Evolutionary conservation across 2,113 vertebrate species (phyloP).

Genomic region (Chelonoidis abingdonii): DNA sequence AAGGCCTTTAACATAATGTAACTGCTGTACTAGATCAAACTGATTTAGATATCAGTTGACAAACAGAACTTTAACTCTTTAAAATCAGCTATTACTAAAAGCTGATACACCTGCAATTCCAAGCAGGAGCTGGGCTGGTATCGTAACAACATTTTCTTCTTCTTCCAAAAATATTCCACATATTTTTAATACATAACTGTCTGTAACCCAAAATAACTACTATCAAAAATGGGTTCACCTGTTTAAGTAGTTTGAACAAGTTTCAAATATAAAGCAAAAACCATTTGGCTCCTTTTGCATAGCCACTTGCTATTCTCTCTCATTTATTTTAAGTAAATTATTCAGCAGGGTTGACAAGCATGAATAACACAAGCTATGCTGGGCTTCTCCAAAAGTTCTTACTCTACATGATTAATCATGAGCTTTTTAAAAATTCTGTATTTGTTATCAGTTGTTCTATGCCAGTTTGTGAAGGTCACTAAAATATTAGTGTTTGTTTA

Average conservation of each 20-base stretch:
- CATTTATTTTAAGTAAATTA: conserved; percentile 58
- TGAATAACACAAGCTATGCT: conserved; percentile 55
- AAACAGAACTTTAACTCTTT: neutral
- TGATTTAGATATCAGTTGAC: conserved; percentile 43
- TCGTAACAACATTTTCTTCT: neutral
- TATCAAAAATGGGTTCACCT: neutral
- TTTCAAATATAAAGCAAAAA: neutral
- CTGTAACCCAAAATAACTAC: neutral
- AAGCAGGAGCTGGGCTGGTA: conserved; percentile 7
- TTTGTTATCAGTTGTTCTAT: conserved; percentile 28
- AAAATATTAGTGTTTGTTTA: neutral
- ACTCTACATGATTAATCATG: conserved; percentile 55
- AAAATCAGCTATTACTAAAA: conserved; percentile 34
- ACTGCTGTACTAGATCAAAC: conserved; percentile 34
- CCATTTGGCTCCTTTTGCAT: neutral
- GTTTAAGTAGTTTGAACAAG: neutral
- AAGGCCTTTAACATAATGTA: conserved; percentile 44
- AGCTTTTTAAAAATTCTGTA: conserved; percentile 24
- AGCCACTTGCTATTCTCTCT: conserved; percentile 9
- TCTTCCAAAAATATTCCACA: conserved; percentile 17
- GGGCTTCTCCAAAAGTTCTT: conserved; percentile 49
- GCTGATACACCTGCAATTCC: conserved; percentile 44
- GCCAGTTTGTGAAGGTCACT: conserved; percentile 32
- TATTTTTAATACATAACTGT: neutral
- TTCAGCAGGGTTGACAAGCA: conserved; percentile 63